Base-by-base conservation (phyloP, 2,113 vertebrate genomes). In the Psephotus haematonotus region DNA sequence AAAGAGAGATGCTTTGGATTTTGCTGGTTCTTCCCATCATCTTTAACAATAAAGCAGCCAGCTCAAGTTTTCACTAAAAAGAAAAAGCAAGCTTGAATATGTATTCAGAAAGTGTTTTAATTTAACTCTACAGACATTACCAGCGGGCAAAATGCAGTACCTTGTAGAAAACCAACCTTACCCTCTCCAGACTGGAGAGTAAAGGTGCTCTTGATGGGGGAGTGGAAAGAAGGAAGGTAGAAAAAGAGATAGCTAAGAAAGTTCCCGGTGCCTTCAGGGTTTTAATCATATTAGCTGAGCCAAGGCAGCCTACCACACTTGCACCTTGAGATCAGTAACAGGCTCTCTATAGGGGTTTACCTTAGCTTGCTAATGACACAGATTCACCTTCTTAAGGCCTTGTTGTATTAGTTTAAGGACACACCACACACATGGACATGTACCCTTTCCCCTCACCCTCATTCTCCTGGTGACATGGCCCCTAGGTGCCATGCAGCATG, bases 351-450 rank as follows among this genome's bases (percentile, higher is more conserved):
- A 76, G 63, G 63, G 75, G 37, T 67, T 94, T 87, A 76, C 37
- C 44, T 37, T 7, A 39, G 60, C 64, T 47, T 41, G 37, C 52
- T 18, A 85, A 52, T 0, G 0, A 67, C 60, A 84, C 39, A 62
- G 57, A 86, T 39, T 60, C 88, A 87, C 81, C 94, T 91, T 84
- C 91, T 75, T 68, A 89, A 71, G 65, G 83, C 52, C 60, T 49
- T 72, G 17, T 2, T 25, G 35, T 50, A 13, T 25, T 20, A 64
- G 43, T 50, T 78, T 72, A 78, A 91, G 62, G 72, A 60, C 86
- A 78, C 19, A 15, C 1, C n/a, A 82, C 67, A 49, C 57, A n/a
- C 2, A 0, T 29, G 22, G 15, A 22, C 2, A 0, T 39, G 46
- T 43, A 52, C 27, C 47, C 65, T 75, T 63, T 53, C 64, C 86